These are phyloP conservation scores for Cosmia pyralina DNA, from an alignment of 2,888 invertebrate genomes.

Conservation along the genomic window DNA sequence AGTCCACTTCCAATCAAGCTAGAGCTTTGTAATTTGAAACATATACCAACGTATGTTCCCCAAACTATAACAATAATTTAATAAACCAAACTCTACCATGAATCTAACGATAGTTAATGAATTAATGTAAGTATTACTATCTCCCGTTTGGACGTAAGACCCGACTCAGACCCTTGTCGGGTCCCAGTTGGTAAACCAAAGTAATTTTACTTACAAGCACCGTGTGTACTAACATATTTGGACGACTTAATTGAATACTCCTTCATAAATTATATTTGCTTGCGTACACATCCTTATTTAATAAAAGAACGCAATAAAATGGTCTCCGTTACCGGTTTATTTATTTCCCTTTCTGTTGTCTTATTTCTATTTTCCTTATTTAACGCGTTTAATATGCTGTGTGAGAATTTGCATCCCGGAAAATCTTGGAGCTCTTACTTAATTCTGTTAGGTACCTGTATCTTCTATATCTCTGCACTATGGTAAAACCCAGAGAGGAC, in stretches of 20 bases:
- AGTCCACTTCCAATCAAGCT: conserved; percentile 17
- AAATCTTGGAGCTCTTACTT: conserved; percentile 6
- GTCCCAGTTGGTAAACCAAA: conserved; percentile 61
- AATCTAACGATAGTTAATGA: conserved; percentile 53
- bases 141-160: conserved; percentile 57
- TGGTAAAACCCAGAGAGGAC: not conserved
- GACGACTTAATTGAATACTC: conserved; percentile 43
- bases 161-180: conserved; percentile 77
- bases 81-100: conserved; percentile 34
- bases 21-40: not conserved
- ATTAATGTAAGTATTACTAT: conserved; percentile 36
- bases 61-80: conserved; percentile 38
- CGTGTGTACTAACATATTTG: conserved; percentile 35
- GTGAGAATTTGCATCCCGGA: conserved; percentile 12
- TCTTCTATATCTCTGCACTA: conserved; percentile 3
- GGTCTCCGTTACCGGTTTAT: conserved; percentile 10
- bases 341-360: conserved; percentile 25
- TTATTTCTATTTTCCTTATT: conserved; percentile 19
- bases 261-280: conserved; percentile 49
- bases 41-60: not conserved
- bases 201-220: conserved; percentile 45
- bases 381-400: conserved; percentile 14
- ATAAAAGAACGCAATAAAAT: conserved; percentile 25
- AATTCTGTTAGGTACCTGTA: conserved; percentile 1
- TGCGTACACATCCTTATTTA: conserved; percentile 23